Evolutionary conservation across 2,113 vertebrate species (phyloP).

Genomic region (Beaufortia kweichowensis): DNA sequence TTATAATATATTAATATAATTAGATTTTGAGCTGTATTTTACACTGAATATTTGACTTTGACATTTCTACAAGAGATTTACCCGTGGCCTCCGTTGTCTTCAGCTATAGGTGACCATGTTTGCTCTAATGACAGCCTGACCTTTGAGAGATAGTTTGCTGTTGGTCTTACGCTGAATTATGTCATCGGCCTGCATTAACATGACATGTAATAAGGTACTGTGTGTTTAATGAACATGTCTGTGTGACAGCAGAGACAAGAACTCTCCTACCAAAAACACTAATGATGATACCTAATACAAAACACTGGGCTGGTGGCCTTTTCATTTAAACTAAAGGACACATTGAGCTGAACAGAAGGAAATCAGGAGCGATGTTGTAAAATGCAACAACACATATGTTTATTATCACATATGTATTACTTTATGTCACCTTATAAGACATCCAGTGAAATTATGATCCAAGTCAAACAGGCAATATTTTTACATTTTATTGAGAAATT

Average conservation of each 20-base stretch:
- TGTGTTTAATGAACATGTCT: not conserved
- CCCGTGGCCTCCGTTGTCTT: not conserved
- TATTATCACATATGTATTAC: too few relatives aligned
- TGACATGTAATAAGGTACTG: not conserved
- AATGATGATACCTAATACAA: not conserved
- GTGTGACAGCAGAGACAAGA: not conserved
- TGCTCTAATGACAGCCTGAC: not conserved
- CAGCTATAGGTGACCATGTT: not conserved
- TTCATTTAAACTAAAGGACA: not conserved
- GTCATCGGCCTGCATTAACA: not conserved
- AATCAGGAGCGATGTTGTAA: not conserved
- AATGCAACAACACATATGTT: too few relatives aligned
- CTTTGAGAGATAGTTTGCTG: not conserved
- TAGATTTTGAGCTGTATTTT: too few relatives aligned
- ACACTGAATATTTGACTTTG: not conserved
- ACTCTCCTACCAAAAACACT: slow-evolving; percentile 3
- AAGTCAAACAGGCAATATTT: slow-evolving; percentile 1
- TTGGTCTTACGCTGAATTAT: not conserved
- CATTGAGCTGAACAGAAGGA: not conserved
- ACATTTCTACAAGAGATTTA: not conserved
- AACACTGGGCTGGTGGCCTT: too few relatives aligned
- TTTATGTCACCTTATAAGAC: too few relatives aligned
- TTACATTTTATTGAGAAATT: slow-evolving; percentile 81
- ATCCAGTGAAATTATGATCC: too few relatives aligned
- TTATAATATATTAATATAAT: too few relatives aligned